Base-by-base conservation (phyloP, 2,113 vertebrate species). In the Boulengeromyrus knoepffleri region DNA sequence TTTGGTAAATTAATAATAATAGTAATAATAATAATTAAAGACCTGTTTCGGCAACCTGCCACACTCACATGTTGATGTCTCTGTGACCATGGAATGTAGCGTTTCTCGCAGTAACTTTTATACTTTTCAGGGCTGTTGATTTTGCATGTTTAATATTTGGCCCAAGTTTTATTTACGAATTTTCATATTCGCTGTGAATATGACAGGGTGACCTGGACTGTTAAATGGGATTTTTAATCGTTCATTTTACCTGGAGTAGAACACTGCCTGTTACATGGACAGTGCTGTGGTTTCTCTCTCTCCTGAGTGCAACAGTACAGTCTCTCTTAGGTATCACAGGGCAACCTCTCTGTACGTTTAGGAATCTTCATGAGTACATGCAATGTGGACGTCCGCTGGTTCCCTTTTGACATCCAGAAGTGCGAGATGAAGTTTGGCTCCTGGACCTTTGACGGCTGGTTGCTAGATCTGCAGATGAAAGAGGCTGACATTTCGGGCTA, bases 401-500 rank as follows among this genome's bases (percentile, higher is more conserved):
- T 91, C 49, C 91, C 91, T 1, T 91, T 91, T 46, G 91, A 91
- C 83, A 87, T 86, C 42, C 91, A 91, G 83, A 90, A 90, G 80
- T 91, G 90, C 24, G 87, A 90, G 91, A 49, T 91, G 13, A 91
- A 91, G 85, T 91, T 91, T 74, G 91, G 91, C 17, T 91, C 91
- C 46, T 91, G 91, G 91, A 89, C 83, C 46, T 91, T 87, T 36
- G 91, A 90, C 27, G 91, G 91, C 7, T 91, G 91, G 91, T 50
- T 85, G 36, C 87, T 91, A 27, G 91, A 91, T 39, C 90, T 91
- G 56, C 90, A 89, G 87, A 90, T 91, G 89, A 47, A 19, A 6
- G 88, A 89, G 24, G 90, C 90, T 3, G 91, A 91, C 49, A 49
- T 90, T 47, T 91, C 91, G 5, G 88, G 88, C 8, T 91, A 89